phyloP scores from a whole-genome alignment of 2,113 vertebrate species.

The Columba janthina region DNA sequence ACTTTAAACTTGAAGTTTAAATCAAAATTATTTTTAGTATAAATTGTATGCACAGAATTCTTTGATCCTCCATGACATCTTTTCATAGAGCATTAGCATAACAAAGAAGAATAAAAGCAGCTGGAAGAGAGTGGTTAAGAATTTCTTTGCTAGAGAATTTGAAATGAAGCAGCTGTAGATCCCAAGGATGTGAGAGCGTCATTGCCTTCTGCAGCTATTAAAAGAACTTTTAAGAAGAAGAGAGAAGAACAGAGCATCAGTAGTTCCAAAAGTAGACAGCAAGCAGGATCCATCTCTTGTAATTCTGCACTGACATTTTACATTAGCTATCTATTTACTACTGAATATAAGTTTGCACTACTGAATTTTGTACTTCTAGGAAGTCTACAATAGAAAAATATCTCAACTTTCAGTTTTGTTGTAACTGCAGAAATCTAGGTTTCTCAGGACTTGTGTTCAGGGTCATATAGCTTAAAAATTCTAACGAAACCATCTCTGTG shows the following conservation, averaged over 20 bases:
- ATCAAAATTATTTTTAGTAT: constrained; percentile 38
- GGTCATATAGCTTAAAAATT: neutral
- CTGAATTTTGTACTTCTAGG: neutral
- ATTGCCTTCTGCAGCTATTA: neutral
- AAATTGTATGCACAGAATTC: neutral
- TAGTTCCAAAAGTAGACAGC: neutral
- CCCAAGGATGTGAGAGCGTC: neutral
- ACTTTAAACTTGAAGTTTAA: constrained; percentile 6
- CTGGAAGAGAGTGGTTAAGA: constrained; percentile 7
- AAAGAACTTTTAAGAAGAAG: neutral
- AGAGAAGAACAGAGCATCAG: neutral
- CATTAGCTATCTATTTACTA: neutral
- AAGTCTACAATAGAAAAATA: neutral
- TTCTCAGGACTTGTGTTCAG: neutral
- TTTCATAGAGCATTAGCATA: constrained; percentile 22
- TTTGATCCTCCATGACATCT: constrained; percentile 23
- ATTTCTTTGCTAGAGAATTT: constrained; percentile 19
- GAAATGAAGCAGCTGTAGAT: constrained; percentile 22
- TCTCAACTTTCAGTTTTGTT: neutral
- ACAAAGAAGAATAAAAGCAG: constrained; percentile 43
- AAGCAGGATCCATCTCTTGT: neutral
- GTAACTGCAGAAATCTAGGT: neutral
- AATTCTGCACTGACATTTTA: neutral
- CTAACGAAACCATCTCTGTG: accelerated
- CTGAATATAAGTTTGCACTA: neutral